Base-by-base conservation (phyloP, 2,113 vertebrate species). In the Zosterops pallidus region DNA sequence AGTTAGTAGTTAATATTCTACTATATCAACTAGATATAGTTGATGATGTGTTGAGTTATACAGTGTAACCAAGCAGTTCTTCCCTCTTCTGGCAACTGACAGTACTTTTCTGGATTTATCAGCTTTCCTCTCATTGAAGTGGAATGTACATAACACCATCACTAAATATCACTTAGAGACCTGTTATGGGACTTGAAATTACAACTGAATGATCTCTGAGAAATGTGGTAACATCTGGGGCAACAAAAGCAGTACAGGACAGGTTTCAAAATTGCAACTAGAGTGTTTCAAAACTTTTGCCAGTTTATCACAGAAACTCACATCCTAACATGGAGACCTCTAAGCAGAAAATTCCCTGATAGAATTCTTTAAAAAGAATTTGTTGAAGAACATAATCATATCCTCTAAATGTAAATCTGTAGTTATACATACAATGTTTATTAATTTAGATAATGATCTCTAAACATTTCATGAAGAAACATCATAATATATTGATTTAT, bases 391-490 rank as follows among this genome's bases (percentile, higher is more conserved):
- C 39, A 39, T 39, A 39, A 39, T 39, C 11, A 9, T 72, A 75
- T 23, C 29, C 76, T 95, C 52, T 8, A 67, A 90, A 67, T 53
- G 14, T 50, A 82, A 94, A 94, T 46, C 37, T 55, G 53, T 16
- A 82, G n/a, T 22, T 82, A 83, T n/a, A 37, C 4, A 76, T 80
- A 33, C 12, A 64, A 23, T 24, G 7, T 41, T 25, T 88, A 42
- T 56, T 86, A 87, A 91, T 88, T 90, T 93, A 21, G 35, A 91
- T 37, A 90, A 83, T 5, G 14, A 29, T 57, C 21, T 83, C 74
- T 74, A 84, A 83, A 60, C 16, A 37, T 92, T 74, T 44, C 41
- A 94, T 31, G 93, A 96, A 87, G 46, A 78, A 94, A 84, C 12
- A 70, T 44, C 4, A 14, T 44, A 39, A 75, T 26, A 37, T 42